phyloP scores from a whole-genome alignment of 2,888 invertebrate genomes.

The Agonopterix subpropinquella region DNA sequence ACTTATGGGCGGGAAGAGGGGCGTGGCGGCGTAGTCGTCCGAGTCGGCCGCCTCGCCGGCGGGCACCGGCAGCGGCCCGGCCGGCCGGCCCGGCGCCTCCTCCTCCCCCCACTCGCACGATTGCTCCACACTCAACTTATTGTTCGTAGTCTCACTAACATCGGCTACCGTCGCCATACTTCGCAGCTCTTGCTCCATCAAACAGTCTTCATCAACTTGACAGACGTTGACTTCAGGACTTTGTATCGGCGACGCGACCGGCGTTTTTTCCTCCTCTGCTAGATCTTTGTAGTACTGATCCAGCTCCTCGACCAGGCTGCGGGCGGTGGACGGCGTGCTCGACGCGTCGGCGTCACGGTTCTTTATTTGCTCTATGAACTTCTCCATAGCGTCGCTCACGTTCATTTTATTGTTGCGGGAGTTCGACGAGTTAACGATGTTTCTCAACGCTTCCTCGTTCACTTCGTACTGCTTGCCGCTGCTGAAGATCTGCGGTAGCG shows the following conservation, averaged over 20 bases:
- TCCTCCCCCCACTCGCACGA: not conserved
- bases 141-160: not conserved
- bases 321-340: constrained; percentile 56
- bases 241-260: constrained; percentile 9
- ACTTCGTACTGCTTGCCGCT: constrained; percentile 62
- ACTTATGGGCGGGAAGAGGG: no score
- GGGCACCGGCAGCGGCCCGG: constrained; percentile 53
- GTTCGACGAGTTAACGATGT: constrained; percentile 50
- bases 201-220: no score
- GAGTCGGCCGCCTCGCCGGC: constrained; percentile 33
- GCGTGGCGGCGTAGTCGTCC: not conserved
- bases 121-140: not conserved
- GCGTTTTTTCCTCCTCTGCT: constrained; percentile 30
- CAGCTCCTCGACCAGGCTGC: constrained; percentile 61
- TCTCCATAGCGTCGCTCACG: constrained; percentile 36
- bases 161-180: not conserved
- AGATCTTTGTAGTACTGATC: constrained; percentile 57
- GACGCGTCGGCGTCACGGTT: constrained; percentile 40
- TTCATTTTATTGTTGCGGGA: constrained; percentile 25
- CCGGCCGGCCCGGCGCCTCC: constrained; percentile 13
- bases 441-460: constrained; percentile 57
- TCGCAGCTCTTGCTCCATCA: no score
- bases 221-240: no score
- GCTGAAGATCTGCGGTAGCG: constrained; percentile 59
- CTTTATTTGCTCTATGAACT: constrained; percentile 48